Evolutionary conservation across 2,113 vertebrate genomes (phyloP).

Genomic region (Ursus arctos): DNA sequence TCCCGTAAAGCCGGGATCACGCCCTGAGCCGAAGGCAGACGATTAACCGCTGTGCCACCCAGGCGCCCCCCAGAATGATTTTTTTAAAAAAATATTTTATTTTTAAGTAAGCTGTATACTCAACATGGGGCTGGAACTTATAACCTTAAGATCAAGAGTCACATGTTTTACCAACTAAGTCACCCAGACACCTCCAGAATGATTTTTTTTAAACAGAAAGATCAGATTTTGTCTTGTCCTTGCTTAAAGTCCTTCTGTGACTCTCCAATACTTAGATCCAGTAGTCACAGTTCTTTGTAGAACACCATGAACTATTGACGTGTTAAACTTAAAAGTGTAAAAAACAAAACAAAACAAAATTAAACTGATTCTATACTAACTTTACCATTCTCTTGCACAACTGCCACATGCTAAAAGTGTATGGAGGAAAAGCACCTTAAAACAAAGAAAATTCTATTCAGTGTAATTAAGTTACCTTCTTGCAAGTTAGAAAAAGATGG

Average conservation of each 20-base stretch:
- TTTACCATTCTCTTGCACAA: not conserved
- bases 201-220: not conserved
- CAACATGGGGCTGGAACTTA: not conserved
- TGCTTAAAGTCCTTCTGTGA: not conserved
- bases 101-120: not conserved
- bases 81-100: not conserved
- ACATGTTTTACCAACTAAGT: not conserved
- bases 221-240: conserved; percentile 16
- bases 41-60: no score
- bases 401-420: not conserved
- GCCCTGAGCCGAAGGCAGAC: no score
- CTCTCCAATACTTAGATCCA: not conserved
- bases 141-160: not conserved
- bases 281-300: not conserved
- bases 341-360: not conserved
- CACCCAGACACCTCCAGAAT: not conserved
- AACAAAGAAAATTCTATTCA: not conserved
- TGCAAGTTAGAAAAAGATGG: conserved; percentile 4
- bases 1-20: no score
- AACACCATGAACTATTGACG: not conserved
- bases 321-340: not conserved
- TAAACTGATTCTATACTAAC: not conserved
- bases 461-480: not conserved
- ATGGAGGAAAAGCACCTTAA: not conserved
- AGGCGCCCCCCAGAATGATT: not conserved